phyloP scores from a whole-genome alignment of 2,113 vertebrate species.

The Romanogobio albipinnatus region DNA sequence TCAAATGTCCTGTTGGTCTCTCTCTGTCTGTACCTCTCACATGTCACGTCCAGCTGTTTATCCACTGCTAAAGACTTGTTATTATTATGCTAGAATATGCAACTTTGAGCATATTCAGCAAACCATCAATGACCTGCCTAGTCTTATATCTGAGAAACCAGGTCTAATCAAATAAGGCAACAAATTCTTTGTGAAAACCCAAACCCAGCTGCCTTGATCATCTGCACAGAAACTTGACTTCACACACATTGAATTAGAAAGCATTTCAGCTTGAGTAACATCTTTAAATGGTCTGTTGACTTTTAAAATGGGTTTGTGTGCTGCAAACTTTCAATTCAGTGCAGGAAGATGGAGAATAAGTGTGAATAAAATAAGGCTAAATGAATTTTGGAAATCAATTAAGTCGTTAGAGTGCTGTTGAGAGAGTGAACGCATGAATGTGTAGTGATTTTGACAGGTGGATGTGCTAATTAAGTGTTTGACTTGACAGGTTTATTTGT shows the following conservation, averaged over 20 bases:
- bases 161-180: neutral
- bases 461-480: constrained; percentile 13
- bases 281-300: constrained; percentile 71
- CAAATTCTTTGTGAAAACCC: neutral
- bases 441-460: constrained; percentile 29
- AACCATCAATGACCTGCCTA: constrained; percentile 1
- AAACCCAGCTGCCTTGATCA: constrained; percentile 52
- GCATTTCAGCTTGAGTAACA: constrained; percentile 69
- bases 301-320: constrained; percentile 65
- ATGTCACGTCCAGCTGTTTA: neutral
- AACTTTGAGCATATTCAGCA: neutral
- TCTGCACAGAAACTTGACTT: constrained; percentile 59
- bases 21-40: neutral
- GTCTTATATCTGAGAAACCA: neutral
- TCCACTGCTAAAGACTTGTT: neutral
- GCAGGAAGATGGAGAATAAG: constrained; percentile 59
- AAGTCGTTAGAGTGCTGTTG: constrained; percentile 48
- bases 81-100: neutral
- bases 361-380: constrained; percentile 57
- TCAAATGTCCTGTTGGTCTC: constrained; percentile 5
- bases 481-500: neutral
- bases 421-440: constrained; percentile 34
- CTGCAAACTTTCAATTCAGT: constrained; percentile 47
- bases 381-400: constrained; percentile 58
- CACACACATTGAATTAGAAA: constrained; percentile 72